These are phyloP conservation scores for Isurus oxyrinchus DNA, from an alignment of 2,113 vertebrate species.

Conservation along the genomic window DNA sequence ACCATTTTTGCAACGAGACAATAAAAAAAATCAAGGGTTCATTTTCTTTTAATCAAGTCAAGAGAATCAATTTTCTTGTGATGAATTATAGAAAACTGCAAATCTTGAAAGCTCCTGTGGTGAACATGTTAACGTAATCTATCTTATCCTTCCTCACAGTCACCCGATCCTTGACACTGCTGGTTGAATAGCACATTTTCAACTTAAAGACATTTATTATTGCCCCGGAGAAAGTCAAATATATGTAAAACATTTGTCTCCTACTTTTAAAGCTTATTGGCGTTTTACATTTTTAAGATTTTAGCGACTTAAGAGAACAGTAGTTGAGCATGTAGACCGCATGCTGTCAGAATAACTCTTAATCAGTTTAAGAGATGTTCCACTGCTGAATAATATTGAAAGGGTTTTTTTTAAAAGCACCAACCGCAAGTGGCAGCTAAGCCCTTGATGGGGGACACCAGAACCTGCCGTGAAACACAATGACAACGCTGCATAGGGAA, in stretches of 20 bases:
- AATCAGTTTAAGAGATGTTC: slow-evolving; percentile 43
- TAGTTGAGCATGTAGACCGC: slow-evolving; percentile 35
- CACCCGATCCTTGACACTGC: neutral
- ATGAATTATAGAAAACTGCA: neutral
- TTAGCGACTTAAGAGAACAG: neutral
- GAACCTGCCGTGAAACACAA: slow-evolving; percentile 36
- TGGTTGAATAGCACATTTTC: neutral
- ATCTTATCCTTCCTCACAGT: neutral
- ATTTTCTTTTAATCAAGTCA: neutral
- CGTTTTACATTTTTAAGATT: neutral
- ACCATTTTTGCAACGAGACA: neutral
- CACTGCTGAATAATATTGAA: slow-evolving; percentile 41
- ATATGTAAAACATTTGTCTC: neutral
- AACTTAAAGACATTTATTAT: neutral
- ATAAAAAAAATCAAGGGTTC: neutral
- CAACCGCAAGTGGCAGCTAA: slow-evolving; percentile 31
- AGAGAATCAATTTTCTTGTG: neutral
- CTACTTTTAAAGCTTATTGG: neutral
- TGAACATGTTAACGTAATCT: neutral
- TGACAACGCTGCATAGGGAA: slow-evolving; percentile 44
- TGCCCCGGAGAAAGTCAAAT: neutral
- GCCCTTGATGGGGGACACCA: slow-evolving; percentile 38
- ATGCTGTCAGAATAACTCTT: slow-evolving; percentile 43
- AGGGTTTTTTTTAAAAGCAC: slow-evolving; percentile 37
- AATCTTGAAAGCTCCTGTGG: neutral